phyloP scores from a whole-genome alignment of 2,113 vertebrate genomes.

The Tylochromis polylepis region DNA sequence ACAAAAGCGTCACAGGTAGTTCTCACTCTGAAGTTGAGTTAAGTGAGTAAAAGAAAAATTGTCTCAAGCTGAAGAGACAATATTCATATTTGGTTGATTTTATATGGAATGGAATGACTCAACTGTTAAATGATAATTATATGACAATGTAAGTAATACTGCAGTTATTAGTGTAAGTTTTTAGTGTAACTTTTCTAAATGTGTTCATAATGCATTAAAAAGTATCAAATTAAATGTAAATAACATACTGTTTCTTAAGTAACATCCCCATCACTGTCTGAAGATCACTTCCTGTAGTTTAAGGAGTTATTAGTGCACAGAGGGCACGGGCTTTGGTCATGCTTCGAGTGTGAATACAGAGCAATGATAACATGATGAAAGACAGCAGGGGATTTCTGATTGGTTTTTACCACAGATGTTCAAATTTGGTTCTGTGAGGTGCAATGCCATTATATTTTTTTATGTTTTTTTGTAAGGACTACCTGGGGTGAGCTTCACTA shows the following conservation, averaged over 20 bases:
- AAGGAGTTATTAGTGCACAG: background rate
- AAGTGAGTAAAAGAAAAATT: background rate
- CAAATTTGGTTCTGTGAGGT: background rate
- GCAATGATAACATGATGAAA: background rate
- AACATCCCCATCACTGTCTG: background rate
- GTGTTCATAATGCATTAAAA: background rate
- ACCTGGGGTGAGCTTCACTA: background rate
- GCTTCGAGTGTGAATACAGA: background rate
- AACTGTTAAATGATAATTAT: background rate
- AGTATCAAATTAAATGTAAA: background rate
- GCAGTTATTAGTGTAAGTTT: background rate
- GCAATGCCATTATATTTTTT: background rate
- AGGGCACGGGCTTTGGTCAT: background rate
- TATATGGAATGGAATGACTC: background rate
- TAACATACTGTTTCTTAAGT: background rate
- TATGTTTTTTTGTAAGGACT: background rate
- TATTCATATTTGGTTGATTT: background rate
- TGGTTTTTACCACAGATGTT: background rate
- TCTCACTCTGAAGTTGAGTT: background rate
- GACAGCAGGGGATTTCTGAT: background rate
- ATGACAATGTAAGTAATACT: background rate
- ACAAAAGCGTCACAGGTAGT: accelerated
- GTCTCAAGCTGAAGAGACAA: background rate
- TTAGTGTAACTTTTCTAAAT: background rate
- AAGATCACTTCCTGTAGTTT: background rate